Evolutionary conservation across 2,888 invertebrate genomes (phyloP).

Genomic region (Mythimna albipuncta): DNA sequence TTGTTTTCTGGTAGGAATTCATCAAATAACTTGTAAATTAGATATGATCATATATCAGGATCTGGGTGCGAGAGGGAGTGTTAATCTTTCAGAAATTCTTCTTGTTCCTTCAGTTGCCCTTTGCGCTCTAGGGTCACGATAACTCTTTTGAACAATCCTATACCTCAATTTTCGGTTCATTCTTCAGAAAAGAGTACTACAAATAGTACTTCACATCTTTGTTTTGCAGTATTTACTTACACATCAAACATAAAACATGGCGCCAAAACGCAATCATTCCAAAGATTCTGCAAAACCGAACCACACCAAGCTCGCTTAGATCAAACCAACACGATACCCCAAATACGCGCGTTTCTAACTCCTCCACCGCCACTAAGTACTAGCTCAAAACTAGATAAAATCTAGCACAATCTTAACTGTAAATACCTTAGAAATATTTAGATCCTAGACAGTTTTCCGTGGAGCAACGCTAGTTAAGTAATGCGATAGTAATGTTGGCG

Average conservation of each 20-base stretch:
- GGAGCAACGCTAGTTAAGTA: constrained; percentile 68
- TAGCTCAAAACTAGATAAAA: constrained; percentile 48
- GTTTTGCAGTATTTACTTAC: no score
- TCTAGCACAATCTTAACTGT: constrained; percentile 61
- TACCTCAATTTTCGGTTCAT: no score
- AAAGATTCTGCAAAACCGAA: constrained; percentile 13
- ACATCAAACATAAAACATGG: not conserved
- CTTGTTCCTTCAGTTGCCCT: no score
- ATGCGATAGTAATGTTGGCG: constrained; percentile 73
- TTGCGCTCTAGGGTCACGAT: no score
- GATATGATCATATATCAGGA: no score
- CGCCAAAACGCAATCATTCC: not conserved
- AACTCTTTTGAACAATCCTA: no score
- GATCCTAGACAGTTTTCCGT: constrained; percentile 63
- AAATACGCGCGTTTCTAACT: constrained; percentile 18
- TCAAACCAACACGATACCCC: constrained; percentile 46
- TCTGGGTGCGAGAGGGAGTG: no score
- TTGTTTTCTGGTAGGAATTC: no score
- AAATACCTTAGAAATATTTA: constrained; percentile 62
- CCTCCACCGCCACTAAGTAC: constrained; percentile 18
- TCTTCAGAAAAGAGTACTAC: no score
- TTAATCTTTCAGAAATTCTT: no score
- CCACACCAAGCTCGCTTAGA: constrained; percentile 19
- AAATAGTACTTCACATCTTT: no score
- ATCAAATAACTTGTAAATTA: no score